Conservation (phyloP, 2,888 invertebrate genomes). For the Nemoura dubitans region DNA sequence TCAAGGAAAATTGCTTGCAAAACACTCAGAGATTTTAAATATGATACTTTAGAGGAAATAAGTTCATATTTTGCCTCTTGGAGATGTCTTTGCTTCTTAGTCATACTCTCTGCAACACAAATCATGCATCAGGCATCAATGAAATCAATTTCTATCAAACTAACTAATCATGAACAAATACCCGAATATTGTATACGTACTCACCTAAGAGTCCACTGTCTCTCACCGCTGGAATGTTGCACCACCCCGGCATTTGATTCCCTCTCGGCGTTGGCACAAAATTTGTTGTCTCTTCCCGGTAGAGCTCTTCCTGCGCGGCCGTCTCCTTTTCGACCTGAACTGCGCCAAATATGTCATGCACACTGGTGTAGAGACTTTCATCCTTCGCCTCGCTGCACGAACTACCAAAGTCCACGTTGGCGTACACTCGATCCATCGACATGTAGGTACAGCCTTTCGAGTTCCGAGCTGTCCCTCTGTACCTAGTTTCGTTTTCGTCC, state of each 20-base stretch:
- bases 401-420: background rate
- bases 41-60: conserved; percentile 69
- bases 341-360: background rate
- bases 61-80: conserved; percentile 70
- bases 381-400: background rate
- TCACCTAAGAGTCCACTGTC: background rate
- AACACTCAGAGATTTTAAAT: conserved; percentile 65
- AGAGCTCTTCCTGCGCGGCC: background rate
- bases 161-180: too few species aligned
- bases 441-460: background rate
- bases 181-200: too few species aligned
- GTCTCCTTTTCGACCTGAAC: background rate
- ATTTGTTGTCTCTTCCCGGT: background rate
- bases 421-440: background rate
- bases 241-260: background rate
- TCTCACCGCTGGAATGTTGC: conserved; percentile 8
- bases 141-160: background rate
- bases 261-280: background rate
- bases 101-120: conserved; percentile 57
- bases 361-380: background rate
- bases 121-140: background rate
- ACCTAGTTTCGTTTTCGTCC: background rate
- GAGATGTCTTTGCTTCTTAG: conserved; percentile 61
- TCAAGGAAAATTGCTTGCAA: conserved; percentile 57
- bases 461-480: background rate